Conservation (phyloP, 2,113 vertebrate species). For the Muntiacus muntjak region DNA sequence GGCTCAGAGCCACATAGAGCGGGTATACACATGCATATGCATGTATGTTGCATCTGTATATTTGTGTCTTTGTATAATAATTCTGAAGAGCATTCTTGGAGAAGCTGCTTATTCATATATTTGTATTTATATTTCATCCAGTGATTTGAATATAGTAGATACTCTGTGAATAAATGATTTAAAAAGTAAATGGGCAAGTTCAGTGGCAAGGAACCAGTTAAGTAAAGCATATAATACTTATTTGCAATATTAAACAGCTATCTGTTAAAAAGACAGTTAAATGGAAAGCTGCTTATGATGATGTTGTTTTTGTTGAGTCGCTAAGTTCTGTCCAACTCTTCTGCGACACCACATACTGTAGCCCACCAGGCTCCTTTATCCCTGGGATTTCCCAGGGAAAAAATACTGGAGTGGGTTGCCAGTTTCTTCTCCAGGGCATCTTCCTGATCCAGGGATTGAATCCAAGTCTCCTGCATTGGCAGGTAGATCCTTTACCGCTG, state of each 20-base stretch:
- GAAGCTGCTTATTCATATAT: background rate
- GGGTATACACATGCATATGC: background rate
- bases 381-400: background rate
- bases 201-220: background rate
- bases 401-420: background rate
- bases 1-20: background rate
- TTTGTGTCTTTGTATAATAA: background rate
- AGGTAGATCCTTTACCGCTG: background rate
- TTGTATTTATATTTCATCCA: background rate
- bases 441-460: background rate
- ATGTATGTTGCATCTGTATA: background rate
- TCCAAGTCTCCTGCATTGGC: background rate
- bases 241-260: background rate
- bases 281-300: constrained; percentile 21
- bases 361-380: background rate
- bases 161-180: background rate
- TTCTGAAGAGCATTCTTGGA: background rate
- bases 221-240: background rate
- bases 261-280: constrained; percentile 27
- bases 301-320: background rate
- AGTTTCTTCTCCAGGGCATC: background rate
- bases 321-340: background rate
- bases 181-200: background rate
- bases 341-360: background rate
- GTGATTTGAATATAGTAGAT: background rate